Evolutionary conservation across 2,113 vertebrate species (phyloP), one percentile per base, ranked within the genome.

Genomic region (Agapornis roseicollis): DNA sequence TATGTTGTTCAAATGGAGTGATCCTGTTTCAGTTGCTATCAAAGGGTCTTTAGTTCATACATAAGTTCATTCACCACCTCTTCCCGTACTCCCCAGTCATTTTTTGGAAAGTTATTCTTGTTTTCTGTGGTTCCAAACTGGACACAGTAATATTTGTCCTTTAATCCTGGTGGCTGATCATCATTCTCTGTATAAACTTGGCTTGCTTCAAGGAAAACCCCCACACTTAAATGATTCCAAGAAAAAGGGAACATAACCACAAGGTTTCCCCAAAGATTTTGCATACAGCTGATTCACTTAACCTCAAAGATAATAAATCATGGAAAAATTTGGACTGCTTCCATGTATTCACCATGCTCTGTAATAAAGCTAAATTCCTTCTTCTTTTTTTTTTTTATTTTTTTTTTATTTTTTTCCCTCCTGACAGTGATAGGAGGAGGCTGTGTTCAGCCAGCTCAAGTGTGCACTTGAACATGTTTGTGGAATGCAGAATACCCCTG

Each of bases 261-360:
- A 77, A 83, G 46, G 66, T 95, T 97, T 96, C 91, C 74, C 89
- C 55, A 70, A 93, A 88, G 93, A 85, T 89, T 93, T 88, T 97
- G 35, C 72, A 47, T 91, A 74, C 76, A 87, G 88, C 91, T 96
- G 91, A 96, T 85, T 95, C 87, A 91, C 63, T 95, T 95, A 91
- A 90, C 81, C 71, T 85, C 91, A 78, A 80, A 88, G 79, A 80
- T 77, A 80, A 88, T 94, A 91, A 96, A 95, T 95, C 88, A 85
- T 23, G 53, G 77, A 69, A 66, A 88, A 77, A 46, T 10, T 42
- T 96, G 94, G 85, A 77, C 46, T 66, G 18, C 53, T 56, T 91
- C 91, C 53, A 61, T 3, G 1, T 63, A 83, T 93, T 95, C 77
- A 89, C 66, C 33, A n/a, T 96, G 58, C 93, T 91, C 79, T 88